Conservation (phyloP, 2,888 invertebrate species). For the Plutella xylostella region DNA sequence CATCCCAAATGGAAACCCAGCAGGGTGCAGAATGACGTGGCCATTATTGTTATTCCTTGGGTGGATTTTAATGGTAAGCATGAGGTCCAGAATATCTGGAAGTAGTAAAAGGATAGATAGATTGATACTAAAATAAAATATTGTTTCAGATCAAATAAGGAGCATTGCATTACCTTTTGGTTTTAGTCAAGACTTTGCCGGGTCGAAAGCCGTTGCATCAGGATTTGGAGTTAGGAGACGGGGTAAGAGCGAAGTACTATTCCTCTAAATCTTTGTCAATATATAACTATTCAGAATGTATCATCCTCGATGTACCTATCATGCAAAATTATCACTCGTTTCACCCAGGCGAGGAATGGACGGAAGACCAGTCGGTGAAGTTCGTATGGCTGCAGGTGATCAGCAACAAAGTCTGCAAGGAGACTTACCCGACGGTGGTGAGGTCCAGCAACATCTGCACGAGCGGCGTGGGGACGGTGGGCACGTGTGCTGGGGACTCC, state of each 20-base stretch:
- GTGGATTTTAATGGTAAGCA: too few relatives aligned
- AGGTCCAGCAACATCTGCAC: conserved; percentile 35
- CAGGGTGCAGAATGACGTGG: conserved; percentile 33
- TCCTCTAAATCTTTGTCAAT: too few relatives aligned
- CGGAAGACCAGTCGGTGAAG: conserved; percentile 26
- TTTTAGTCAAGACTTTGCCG: conserved; percentile 28
- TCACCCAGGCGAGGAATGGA: neutral
- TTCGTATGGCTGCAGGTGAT: conserved; percentile 34
- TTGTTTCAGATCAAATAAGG: neutral
- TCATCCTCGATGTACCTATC: too few relatives aligned
- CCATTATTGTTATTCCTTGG: too few relatives aligned
- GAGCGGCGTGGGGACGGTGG: conserved; percentile 30
- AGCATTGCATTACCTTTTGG: conserved; percentile 3
- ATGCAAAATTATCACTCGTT: too few relatives aligned
- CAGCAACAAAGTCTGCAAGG: conserved; percentile 25
- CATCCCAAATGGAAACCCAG: conserved; percentile 33
- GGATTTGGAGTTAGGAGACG: conserved; percentile 27
- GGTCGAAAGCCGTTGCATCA: conserved; percentile 26
- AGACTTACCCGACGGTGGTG: conserved; percentile 25
- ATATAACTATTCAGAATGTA: too few relatives aligned
- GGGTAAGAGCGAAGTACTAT: neutral
- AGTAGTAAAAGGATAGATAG: too few relatives aligned
- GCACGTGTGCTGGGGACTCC: conserved; percentile 43
- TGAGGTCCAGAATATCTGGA: too few relatives aligned
- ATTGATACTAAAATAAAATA: too few relatives aligned